Conservation (phyloP, 2,797 vertebrate species). For the Sibirionetta formosa region DNA sequence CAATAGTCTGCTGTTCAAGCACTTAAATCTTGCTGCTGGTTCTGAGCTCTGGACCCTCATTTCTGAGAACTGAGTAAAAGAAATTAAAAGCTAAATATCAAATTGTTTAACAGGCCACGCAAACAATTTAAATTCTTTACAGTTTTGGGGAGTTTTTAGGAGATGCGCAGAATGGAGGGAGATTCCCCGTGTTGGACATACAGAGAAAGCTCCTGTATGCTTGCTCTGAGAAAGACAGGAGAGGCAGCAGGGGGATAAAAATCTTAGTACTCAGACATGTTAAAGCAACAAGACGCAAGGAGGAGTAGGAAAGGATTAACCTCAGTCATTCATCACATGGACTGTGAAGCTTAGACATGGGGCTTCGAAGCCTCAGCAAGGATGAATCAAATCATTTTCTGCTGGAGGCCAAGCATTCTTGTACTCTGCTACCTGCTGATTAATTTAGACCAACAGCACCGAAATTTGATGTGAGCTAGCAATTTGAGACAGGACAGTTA, state of each 20-base stretch:
- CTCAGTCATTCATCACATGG: not conserved
- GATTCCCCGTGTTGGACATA: not conserved
- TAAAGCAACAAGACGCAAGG: not conserved
- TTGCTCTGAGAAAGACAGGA: not conserved
- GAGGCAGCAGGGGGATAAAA: not conserved
- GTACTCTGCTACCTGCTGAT: not conserved
- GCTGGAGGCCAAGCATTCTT: slow-evolving; percentile 10
- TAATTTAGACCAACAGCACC: not conserved
- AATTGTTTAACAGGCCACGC: not conserved
- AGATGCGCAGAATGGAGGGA: rapidly evolving
- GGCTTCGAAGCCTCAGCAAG: not conserved
- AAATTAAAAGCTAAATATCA: not conserved
- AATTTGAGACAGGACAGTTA: not conserved
- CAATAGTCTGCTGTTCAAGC: not conserved
- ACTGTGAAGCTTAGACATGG: rapidly evolving
- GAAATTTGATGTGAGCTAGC: not conserved
- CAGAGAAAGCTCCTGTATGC: rapidly evolving
- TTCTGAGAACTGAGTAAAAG: not conserved
- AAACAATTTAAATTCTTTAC: not conserved
- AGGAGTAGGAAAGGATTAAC: not conserved
- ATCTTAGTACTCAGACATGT: not conserved
- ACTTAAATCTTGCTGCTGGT: not conserved
- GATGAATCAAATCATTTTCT: not conserved
- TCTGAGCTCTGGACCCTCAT: not conserved
- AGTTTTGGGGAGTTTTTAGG: not conserved